Evolutionary conservation across 2,113 vertebrate species (phyloP).

Genomic region (Microtus montanus): DNA sequence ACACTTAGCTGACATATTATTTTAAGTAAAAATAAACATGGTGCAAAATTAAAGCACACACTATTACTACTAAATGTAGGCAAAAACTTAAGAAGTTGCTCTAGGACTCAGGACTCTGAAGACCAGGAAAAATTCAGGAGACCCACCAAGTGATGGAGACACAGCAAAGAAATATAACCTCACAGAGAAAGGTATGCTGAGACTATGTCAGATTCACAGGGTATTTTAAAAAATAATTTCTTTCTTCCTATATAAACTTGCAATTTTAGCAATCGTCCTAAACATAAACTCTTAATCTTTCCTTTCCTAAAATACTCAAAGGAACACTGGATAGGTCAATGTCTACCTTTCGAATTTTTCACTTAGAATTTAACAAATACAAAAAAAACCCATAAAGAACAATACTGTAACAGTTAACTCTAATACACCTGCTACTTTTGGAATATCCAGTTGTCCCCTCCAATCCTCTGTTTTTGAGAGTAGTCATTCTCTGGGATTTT

Average conservation of each 20-base stretch:
- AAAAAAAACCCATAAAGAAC: background rate
- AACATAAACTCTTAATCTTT: background rate
- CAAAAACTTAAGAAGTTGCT: background rate
- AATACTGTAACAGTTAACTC: background rate
- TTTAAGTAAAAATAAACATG: background rate
- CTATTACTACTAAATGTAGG: background rate
- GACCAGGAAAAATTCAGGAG: background rate
- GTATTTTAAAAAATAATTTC: background rate
- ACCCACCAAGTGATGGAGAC: no score
- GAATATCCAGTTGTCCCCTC: background rate
- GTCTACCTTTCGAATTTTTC: background rate
- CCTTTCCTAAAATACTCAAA: background rate
- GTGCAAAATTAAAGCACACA: background rate
- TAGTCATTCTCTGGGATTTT: background rate
- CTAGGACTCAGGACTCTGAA: background rate
- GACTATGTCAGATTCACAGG: background rate
- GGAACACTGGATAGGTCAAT: background rate
- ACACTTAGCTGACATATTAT: background rate
- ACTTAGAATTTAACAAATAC: background rate
- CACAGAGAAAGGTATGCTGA: background rate
- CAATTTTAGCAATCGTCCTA: background rate
- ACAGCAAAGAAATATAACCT: background rate
- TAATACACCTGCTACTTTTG: background rate
- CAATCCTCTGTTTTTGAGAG: background rate
- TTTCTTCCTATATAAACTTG: background rate